Base-by-base conservation (phyloP, 2,113 vertebrate species). In the Arizona elegans region DNA sequence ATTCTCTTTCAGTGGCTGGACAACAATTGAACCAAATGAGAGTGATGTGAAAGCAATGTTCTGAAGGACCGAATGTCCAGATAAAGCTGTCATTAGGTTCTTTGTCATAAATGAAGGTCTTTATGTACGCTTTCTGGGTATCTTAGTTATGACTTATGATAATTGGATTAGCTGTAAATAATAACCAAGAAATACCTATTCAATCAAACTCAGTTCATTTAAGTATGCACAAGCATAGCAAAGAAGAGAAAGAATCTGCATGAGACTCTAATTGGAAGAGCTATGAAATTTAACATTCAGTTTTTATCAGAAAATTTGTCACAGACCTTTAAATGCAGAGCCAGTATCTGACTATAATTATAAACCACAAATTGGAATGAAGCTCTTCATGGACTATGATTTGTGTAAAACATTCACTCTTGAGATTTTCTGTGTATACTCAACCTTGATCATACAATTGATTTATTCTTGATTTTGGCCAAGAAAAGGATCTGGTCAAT, bases 271-370 rank as follows among this genome's bases (percentile, higher is more conserved):
- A 96, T 95, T 53, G 88, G 92, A 94, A 94, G 92, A 94, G 86
- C 91, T 93, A 96, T 70, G 96, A 96, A 95, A 94, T 92, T 94
- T 91, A 95, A 96, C 97, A 96, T 93, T 90, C 92, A 96, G 95
- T 81, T 54, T 95, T 96, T 96, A 91, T 97, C 95, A 95, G 43
- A 89, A 94, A 96, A 94, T 95, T 94, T 95, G 94, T 95, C 95
- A 94, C 93, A 96, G 96, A 96, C 91, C 94, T 96, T 96, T 96
- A 94, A 94, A 89, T 93, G 93, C 87, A 88, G 93, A 75, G 43
- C 95, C 13, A 85, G 75, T 96, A 91, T 92, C 94, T 94, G 94
- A 90, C 95, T 96, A 1, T 97, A 94, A 97, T 93, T 62, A 93
- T 29, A 95, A 94, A 92, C 95, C 96, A 95, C 93, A 97, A 97